Conservation (phyloP, 1,140 invertebrate species). For the Argopecten irradians region DNA sequence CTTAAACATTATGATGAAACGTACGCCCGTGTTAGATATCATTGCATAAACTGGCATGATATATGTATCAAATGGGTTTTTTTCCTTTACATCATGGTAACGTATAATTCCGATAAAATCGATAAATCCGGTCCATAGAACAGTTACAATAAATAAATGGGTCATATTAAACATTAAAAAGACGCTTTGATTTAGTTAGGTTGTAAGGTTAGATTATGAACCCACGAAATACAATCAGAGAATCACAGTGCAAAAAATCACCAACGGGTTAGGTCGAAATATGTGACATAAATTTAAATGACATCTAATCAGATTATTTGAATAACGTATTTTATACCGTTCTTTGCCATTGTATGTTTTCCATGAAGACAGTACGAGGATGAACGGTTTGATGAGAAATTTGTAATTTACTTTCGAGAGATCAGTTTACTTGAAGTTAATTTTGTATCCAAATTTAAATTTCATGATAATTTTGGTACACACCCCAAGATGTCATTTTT, state of each 20-base stretch:
- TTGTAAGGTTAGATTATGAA: background rate
- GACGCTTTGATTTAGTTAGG: background rate
- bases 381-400: background rate
- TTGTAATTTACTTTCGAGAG: background rate
- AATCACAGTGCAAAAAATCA: background rate
- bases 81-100: background rate
- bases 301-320: background rate
- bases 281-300: background rate
- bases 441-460: background rate
- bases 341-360: background rate
- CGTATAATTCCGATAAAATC: slow-evolving; percentile 2
- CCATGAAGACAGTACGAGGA: background rate
- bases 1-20: background rate
- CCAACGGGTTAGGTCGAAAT: background rate
- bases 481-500: background rate
- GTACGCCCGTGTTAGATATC: background rate
- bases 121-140: background rate
- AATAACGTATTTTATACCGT: background rate
- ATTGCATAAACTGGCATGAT: background rate
- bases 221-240: background rate
- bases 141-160: background rate
- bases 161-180: background rate
- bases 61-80: background rate
- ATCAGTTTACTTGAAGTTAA: background rate
- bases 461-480: background rate